phyloP scores from a whole-genome alignment of 2,797 vertebrate genomes.

The Garrulus glandarius region DNA sequence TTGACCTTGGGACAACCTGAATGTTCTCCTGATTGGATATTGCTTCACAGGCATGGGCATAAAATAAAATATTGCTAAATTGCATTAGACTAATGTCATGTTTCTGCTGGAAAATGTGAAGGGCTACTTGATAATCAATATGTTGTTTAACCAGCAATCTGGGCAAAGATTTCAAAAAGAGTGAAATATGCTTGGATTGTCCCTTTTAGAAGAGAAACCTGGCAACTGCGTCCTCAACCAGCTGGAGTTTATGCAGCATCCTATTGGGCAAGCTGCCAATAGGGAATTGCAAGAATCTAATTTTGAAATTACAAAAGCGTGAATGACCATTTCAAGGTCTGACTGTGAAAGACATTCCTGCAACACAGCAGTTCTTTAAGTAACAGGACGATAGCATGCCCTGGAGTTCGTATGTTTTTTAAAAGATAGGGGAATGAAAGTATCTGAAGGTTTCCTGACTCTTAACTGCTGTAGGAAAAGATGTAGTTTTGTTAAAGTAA shows the following conservation, averaged over 20 bases:
- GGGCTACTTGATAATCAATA: neutral
- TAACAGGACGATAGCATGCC: neutral
- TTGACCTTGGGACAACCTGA: neutral
- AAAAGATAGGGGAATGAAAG: neutral
- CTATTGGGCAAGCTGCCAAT: neutral
- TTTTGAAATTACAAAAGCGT: constrained; percentile 52
- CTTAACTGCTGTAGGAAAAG: neutral
- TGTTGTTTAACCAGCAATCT: neutral
- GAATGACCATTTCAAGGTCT: constrained; percentile 61
- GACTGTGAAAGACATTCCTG: neutral
- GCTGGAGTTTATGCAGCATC: neutral
- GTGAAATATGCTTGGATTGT: constrained; percentile 5
- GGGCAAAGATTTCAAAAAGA: neutral
- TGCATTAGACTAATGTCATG: neutral
- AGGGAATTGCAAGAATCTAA: constrained; percentile 22
- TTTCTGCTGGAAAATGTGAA: neutral
- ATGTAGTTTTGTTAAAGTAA: neutral
- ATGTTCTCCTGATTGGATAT: neutral
- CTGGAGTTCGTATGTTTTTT: neutral
- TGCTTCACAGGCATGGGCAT: neutral
- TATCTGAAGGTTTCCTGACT: neutral
- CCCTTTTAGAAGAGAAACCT: constrained; percentile 13
- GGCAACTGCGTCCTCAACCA: neutral
- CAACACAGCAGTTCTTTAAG: neutral
- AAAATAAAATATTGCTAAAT: neutral